These are phyloP conservation scores for Nothobranchius furzeri DNA, from an alignment of 2,113 vertebrate genomes.

Conservation along the genomic window DNA sequence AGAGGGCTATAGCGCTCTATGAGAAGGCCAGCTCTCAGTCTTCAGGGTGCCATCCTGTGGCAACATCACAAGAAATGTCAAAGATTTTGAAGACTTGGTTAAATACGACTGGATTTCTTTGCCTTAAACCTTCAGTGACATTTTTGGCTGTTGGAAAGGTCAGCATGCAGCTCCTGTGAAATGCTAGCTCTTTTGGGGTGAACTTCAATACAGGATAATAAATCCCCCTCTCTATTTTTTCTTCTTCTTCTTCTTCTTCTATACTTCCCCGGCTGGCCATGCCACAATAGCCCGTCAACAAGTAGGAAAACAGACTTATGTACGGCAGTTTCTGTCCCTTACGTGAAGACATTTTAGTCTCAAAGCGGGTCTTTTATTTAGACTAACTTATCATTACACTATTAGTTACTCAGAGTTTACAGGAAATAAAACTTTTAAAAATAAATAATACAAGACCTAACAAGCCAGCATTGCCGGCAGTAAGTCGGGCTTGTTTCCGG, in stretches of 20 bases:
- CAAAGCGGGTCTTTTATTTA: conserved; percentile 12
- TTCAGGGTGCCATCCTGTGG: conserved; percentile 76
- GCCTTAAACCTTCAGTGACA: conserved; percentile 80
- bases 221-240: conserved; percentile 63
- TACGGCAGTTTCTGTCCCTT: neutral
- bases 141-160: conserved; percentile 80
- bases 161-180: conserved; percentile 74
- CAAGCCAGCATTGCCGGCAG: too few species aligned
- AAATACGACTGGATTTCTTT: conserved; percentile 79
- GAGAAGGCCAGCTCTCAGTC: conserved; percentile 72
- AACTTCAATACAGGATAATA: conserved; percentile 78
- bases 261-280: conserved; percentile 27
- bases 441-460: too few species aligned
- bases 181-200: conserved; percentile 77
- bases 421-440: too few species aligned
- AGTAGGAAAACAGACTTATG: conserved; percentile 38
- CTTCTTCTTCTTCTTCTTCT: neutral
- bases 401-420: too few species aligned
- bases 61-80: conserved; percentile 84
- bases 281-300: conserved; percentile 66
- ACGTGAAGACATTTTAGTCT: conserved; percentile 26
- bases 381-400: too few species aligned
- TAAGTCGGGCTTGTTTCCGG: too few species aligned
- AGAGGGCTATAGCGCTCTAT: conserved; percentile 47
- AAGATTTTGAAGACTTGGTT: conserved; percentile 80